Base-by-base conservation (phyloP, 1,140 invertebrate genomes). In the Himalopsyche phryganea region DNA sequence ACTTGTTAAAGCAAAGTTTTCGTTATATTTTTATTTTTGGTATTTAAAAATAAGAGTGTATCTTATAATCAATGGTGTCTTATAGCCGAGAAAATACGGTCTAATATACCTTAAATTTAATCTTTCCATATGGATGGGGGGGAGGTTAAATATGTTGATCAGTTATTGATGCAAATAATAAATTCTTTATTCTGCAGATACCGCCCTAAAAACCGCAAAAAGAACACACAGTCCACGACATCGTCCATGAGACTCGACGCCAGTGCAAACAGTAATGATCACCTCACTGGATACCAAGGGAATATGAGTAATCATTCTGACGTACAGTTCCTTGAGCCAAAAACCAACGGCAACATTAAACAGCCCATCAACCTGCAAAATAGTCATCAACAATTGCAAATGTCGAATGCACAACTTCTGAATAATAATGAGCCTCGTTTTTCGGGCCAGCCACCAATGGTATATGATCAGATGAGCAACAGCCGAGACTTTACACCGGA, bases 201-300 rank as follows among this genome's bases (percentile, higher is more conserved):
- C 62, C 71, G 81, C 52, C 79, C 80, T 2, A 83, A 83, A 67
- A 83, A 78, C 67, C 68, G 81, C 32, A 84, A 84, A 64, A 68
- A 77, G 33, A 75, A 67, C 44, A 69, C 74, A 1, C 65, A 71
- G 33, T 7, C 20, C 7, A 33, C 48, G n/a, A 23, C 59, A 7
- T 32, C 53, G 1, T 20, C 20, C 15, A 11, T 18, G 14, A 57
- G 60, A 40, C 15, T 45, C 1, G 60, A 61, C 1, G 36, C 17
- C 1, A 6, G 20, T 10, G 28, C 41, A 5, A 51, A 41, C 14
- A 19, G 20, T 42, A 54, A 45, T 41, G 41, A 28, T 18, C 46
- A 60, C 9, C 1, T 49, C 7, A 15, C 18, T 13, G 17, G 13
- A 0, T 56, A 55, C 44, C 47, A 60, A 50, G n/a, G 19, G 9